phyloP scores from a whole-genome alignment of 1,140 invertebrate species.

The Anthonomus grandis region DNA sequence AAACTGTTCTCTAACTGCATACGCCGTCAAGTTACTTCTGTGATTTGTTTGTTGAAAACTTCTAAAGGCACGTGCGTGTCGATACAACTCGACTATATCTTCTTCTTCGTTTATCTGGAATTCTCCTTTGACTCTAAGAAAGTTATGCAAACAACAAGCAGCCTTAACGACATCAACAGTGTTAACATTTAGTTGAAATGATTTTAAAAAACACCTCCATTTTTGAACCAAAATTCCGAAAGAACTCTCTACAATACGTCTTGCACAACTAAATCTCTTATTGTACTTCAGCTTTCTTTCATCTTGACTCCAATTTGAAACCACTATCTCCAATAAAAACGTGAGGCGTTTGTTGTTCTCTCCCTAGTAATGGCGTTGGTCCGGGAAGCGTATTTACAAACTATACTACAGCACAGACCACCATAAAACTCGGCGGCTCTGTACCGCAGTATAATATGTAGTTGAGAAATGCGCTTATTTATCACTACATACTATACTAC shows the following conservation, averaged over 20 bases:
- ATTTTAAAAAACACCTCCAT: slow-evolving; percentile 35
- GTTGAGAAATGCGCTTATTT: no score
- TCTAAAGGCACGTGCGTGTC: background rate
- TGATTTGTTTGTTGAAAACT: slow-evolving; percentile 3
- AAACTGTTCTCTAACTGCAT: slow-evolving; percentile 2
- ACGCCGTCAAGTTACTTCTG: background rate
- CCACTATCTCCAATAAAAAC: slow-evolving; percentile 50
- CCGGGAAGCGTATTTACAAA: no score
- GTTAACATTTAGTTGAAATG: slow-evolving; percentile 44
- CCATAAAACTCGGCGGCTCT: no score
- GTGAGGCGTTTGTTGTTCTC: slow-evolving; percentile 7
- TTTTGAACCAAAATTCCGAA: slow-evolving; percentile 9
- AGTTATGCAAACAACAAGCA: slow-evolving; percentile 43
- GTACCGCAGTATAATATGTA: no score
- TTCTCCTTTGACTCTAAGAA: slow-evolving; percentile 31
- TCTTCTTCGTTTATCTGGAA: slow-evolving; percentile 22
- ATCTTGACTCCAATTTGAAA: slow-evolving; percentile 36
- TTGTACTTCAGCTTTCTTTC: slow-evolving; percentile 20
- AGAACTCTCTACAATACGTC: slow-evolving; percentile 21
- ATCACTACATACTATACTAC: no score
- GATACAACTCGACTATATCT: slow-evolving; percentile 1
- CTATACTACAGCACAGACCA: no score
- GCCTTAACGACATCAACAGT: slow-evolving; percentile 39
- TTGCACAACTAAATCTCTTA: slow-evolving; percentile 17
- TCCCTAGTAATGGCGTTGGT: slow-evolving; percentile 9